Percentiles rank a stretch among this genome's conserved stretches.
phyloP scores from a whole-genome alignment of 30 jellyfish, hydroid and myxozoan species.

The Aurelia coerulea region DNA sequence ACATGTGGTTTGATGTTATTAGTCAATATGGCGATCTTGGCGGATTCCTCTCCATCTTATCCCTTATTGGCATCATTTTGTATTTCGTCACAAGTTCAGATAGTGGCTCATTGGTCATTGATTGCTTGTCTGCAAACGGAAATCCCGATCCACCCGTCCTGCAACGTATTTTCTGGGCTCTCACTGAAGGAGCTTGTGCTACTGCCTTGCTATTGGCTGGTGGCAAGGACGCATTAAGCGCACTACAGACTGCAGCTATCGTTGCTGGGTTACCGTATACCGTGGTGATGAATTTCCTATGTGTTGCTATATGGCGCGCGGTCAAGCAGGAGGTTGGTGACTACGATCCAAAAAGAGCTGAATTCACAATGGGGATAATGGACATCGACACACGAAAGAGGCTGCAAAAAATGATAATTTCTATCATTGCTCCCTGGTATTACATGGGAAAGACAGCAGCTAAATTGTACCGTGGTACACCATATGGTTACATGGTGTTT shows the following conservation, averaged over 20 bases:
- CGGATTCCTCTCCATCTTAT: slow-evolving; percentile 72
- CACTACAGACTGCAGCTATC: slow-evolving; percentile 87
- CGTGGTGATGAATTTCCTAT: slow-evolving; percentile 85
- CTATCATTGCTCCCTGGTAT: slow-evolving; percentile 87
- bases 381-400: slow-evolving; percentile 52
- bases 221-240: slow-evolving; percentile 80
- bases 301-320: slow-evolving; percentile 96
- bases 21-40: slow-evolving; percentile 89
- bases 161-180: slow-evolving; percentile 95
- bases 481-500: slow-evolving; percentile 46
- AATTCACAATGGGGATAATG: slow-evolving; percentile 73
- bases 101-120: slow-evolving; percentile 95
- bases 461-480: slow-evolving; percentile 52
- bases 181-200: slow-evolving; percentile 98
- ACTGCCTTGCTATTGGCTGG: slow-evolving; percentile 94
- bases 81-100: slow-evolving; percentile 93
- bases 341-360: slow-evolving; percentile 71
- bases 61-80: slow-evolving; percentile 83
- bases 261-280: slow-evolving; percentile 93
- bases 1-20: slow-evolving; percentile 97
- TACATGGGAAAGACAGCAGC: slow-evolving; percentile 74
- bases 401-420: slow-evolving; percentile 42
- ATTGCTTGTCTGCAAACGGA: slow-evolving; percentile 96
- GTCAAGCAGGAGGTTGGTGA: slow-evolving; percentile 94
- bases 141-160: slow-evolving; percentile 95